Conservation (phyloP, 2,113 vertebrate species). For the Gymnobelideus leadbeateri region DNA sequence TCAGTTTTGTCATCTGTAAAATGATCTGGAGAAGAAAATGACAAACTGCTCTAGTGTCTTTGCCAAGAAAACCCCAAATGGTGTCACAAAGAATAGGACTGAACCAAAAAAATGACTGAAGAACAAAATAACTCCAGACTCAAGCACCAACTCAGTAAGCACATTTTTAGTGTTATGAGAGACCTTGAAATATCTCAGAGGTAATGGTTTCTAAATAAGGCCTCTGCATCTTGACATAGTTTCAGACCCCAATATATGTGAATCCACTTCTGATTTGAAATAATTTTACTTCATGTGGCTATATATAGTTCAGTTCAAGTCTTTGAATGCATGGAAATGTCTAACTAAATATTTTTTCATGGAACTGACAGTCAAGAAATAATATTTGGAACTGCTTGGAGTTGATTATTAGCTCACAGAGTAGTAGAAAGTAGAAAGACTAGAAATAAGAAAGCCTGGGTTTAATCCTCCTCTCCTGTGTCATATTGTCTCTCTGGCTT, state of each 20-base stretch:
- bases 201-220: not conserved
- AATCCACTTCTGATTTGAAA: not conserved
- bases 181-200: not conserved
- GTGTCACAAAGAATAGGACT: too few species aligned
- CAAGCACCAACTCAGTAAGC: not conserved
- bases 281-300: not conserved
- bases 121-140: not conserved
- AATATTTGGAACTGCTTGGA: not conserved
- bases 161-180: not conserved
- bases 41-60: too few species aligned
- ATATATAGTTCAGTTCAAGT: constrained; percentile 2
- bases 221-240: not conserved
- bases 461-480: not conserved
- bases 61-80: too few species aligned
- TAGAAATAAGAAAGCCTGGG: not conserved
- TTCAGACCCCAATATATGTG: not conserved
- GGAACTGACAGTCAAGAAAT: not conserved
- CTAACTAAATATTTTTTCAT: not conserved
- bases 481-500: not conserved
- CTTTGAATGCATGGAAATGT: not conserved
- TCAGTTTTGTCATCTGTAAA: too few species aligned
- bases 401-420: not conserved
- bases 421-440: not conserved
- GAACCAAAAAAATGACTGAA: too few species aligned
- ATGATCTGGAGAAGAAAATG: too few species aligned